Evolutionary conservation across 2,888 invertebrate genomes (phyloP).

Genomic region (Ctena decussata): DNA sequence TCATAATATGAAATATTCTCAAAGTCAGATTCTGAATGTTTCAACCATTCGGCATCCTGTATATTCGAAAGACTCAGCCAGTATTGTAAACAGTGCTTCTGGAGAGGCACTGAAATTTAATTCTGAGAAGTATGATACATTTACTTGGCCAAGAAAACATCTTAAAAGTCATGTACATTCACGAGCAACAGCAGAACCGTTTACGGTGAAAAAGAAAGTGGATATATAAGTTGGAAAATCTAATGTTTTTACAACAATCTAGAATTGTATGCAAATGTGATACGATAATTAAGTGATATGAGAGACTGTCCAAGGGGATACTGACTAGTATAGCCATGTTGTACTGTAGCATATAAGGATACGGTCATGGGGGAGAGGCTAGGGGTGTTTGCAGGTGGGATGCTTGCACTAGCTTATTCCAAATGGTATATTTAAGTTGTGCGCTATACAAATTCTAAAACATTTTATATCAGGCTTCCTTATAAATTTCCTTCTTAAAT

Average conservation of each 20-base stretch:
- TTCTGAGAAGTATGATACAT: slow-evolving; percentile 76
- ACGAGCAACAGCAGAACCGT: slow-evolving; percentile 78
- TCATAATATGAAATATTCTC: slow-evolving; percentile 40
- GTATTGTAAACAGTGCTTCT: slow-evolving; percentile 67
- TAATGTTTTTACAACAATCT: background rate
- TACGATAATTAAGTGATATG: background rate
- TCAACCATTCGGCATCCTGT: slow-evolving; percentile 66
- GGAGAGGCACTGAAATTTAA: slow-evolving; percentile 59
- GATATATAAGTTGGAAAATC: slow-evolving; percentile 52
- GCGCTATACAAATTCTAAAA: too few species aligned
- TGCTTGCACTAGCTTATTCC: too few species aligned
- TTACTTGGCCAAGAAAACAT: slow-evolving; percentile 82
- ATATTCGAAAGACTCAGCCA: slow-evolving; percentile 69
- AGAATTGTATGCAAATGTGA: background rate
- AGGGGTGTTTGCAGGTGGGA: too few species aligned
- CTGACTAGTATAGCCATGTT: background rate
- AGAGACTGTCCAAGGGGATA: background rate
- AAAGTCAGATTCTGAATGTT: slow-evolving; percentile 62
- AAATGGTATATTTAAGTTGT: too few species aligned
- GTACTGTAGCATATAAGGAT: background rate
- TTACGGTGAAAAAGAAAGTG: slow-evolving; percentile 77
- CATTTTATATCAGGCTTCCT: too few species aligned
- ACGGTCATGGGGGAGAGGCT: too few species aligned
- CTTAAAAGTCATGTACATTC: slow-evolving; percentile 68
- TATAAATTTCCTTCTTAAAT: too few species aligned